These are phyloP conservation scores for Syrphus vitripennis DNA, from an alignment of 2,888 invertebrate species.

Conservation along the genomic window DNA sequence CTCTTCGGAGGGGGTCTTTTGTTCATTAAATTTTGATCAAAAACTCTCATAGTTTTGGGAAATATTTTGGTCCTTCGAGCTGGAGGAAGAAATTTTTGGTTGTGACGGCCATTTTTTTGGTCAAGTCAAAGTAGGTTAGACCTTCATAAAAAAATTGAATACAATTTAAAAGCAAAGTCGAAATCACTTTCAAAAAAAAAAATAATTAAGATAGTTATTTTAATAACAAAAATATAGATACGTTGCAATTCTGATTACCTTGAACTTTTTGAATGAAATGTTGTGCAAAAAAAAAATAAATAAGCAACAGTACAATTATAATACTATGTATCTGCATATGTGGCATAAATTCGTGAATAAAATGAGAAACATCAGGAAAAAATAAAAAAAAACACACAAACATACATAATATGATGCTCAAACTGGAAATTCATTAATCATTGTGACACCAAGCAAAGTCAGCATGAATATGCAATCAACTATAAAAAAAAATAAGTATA, in stretches of 20 bases:
- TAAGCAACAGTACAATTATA: conserved; percentile 14
- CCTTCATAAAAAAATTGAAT: too few species aligned
- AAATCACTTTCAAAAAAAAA: too few species aligned
- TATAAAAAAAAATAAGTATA: neutral
- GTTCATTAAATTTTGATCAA: too few species aligned
- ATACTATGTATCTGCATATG: conserved; percentile 51
- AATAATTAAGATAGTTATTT: too few species aligned
- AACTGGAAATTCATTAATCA: conserved; percentile 81
- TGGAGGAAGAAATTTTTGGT: neutral
- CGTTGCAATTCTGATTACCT: conserved; percentile 51
- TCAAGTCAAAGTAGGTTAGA: too few species aligned
- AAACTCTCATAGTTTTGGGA: too few species aligned
- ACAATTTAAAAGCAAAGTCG: too few species aligned
- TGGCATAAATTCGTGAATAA: conserved; percentile 46
- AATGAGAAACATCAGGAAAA: conserved; percentile 70
- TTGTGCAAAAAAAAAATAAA: conserved; percentile 24
- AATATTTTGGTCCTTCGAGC: conserved; percentile 11
- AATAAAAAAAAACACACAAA: conserved; percentile 32
- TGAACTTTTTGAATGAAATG: conserved; percentile 68
- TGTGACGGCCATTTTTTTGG: neutral
- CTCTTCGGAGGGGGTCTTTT: too few species aligned
- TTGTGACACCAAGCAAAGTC: conserved; percentile 76
- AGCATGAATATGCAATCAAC: conserved; percentile 72
- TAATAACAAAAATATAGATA: neutral
- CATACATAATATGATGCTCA: conserved; percentile 73